Evolutionary conservation across 2,888 invertebrate genomes (phyloP), one percentile per base, ranked within the genome.

Genomic region (Alviniconcha strummeri): DNA sequence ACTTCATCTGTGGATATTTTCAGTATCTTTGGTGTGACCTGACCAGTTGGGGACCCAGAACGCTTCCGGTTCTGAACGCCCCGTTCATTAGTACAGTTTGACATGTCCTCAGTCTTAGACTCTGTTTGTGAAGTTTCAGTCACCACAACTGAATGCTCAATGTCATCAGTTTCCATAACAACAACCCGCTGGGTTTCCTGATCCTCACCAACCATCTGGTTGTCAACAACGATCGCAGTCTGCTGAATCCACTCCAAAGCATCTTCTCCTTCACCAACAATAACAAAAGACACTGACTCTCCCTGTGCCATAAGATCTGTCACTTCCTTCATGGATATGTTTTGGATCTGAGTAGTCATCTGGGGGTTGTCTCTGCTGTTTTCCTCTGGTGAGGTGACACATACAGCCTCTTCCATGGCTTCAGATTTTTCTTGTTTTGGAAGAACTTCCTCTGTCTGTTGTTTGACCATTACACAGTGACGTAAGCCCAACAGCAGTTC

Each of bases 211-310:
- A 78, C 5, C 9, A 19, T 11, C 55, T 80, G 52, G 15, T 60
- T 64, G 15, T 75, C 81, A n/a, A 81, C 56, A 13, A 60, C 64
- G n/a, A 60, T 56, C 7, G 17, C 8, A 64, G 75, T 19, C 5
- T 64, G n/a, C 77, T 74, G 56, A 15, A 81, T 67, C 81, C 72
- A 81, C 8, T 81, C 72, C 74, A 81, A 8, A 6, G 57, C 52
- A 55, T 57, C 81, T 52, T 60, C 81, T 19, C 60, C 76, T 1
- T 82, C 77, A 56, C 55, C 55, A 15, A 82, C 75, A 54, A 82
- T 82, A 8, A 82, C 71, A 19, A 82, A 67, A 52, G 82, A 82
- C 60, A 82, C 71, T 13, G 69, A 55, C 4, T 77, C 36, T 11
- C 19, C 77, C 7, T 82, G 54, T 36, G 76, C 56, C 64, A 82